Evolutionary conservation across 2,797 vertebrate genomes (phyloP).

Genomic region (Argentina silus): DNA sequence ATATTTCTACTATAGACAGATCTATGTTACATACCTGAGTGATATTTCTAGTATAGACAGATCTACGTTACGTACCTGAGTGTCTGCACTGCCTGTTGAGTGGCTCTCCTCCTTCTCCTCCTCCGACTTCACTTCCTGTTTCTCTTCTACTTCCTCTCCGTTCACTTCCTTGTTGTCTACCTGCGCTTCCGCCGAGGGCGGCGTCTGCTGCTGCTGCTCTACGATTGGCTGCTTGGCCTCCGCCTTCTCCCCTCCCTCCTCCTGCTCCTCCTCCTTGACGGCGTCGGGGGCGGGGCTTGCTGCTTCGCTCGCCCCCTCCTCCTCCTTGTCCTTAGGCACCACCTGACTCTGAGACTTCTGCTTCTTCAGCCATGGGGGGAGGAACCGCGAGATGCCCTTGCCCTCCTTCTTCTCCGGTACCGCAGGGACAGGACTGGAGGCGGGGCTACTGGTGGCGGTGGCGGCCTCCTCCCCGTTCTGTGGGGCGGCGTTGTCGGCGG

Average conservation of each 20-base stretch:
- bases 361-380: conserved; percentile 97
- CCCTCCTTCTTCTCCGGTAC: conserved; percentile 73
- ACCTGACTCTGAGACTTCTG: conserved; percentile 90
- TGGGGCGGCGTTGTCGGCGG: background rate
- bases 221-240: conserved; percentile 33
- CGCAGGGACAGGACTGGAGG: conserved; percentile 22
- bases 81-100: conserved; percentile 76
- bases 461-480: conserved; percentile 28
- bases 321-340: conserved; percentile 51
- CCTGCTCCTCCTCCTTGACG: conserved; percentile 53
- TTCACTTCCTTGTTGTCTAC: conserved; percentile 68
- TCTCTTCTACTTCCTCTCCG: conserved; percentile 69
- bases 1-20: no score
- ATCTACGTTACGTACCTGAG: conserved; percentile 76
- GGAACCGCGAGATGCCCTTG: conserved; percentile 92
- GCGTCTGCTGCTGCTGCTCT: conserved; percentile 36
- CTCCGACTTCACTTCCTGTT: conserved; percentile 72
- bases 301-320: background rate
- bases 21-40: no score
- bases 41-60: no score
- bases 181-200: conserved; percentile 16
- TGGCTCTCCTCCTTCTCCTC: conserved; percentile 77
- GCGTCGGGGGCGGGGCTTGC: conserved; percentile 52
- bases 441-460: conserved; percentile 20
- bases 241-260: conserved; percentile 47